These are phyloP conservation scores for Hystrix brachyura DNA, from an alignment of 2,113 vertebrate genomes.

Conservation along the genomic window DNA sequence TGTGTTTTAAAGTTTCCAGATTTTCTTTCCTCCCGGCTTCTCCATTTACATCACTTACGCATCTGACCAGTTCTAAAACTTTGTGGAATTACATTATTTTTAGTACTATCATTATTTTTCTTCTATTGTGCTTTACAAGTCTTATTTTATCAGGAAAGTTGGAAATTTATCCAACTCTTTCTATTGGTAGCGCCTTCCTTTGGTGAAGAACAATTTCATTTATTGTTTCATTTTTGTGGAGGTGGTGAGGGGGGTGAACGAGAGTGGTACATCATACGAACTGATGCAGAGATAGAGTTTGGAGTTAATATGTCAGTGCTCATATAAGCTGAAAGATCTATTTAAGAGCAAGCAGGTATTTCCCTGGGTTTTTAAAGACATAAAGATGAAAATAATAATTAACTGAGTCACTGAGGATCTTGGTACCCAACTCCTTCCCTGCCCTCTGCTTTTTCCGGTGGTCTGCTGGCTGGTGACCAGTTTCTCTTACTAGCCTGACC, in stretches of 20 bases:
- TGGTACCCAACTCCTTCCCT: background rate
- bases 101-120: background rate
- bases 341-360: background rate
- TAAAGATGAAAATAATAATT: background rate
- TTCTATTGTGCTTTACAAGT: background rate
- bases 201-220: background rate
- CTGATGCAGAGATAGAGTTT: background rate
- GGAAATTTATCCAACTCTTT: background rate
- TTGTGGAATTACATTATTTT: background rate
- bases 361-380: background rate
- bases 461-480: background rate
- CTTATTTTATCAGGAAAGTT: background rate
- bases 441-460: background rate
- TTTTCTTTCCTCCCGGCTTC: background rate
- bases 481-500: background rate
- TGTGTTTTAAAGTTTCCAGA: too few species aligned
- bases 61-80: background rate
- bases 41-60: background rate
- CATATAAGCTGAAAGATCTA: background rate
- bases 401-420: background rate
- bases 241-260: background rate
- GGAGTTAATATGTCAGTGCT: background rate
- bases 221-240: conserved; percentile 7
- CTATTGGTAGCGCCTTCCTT: background rate
- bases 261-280: fast-evolving